Evolutionary conservation across 2,888 invertebrate genomes (phyloP).

Genomic region (Tortricodes alternella): DNA sequence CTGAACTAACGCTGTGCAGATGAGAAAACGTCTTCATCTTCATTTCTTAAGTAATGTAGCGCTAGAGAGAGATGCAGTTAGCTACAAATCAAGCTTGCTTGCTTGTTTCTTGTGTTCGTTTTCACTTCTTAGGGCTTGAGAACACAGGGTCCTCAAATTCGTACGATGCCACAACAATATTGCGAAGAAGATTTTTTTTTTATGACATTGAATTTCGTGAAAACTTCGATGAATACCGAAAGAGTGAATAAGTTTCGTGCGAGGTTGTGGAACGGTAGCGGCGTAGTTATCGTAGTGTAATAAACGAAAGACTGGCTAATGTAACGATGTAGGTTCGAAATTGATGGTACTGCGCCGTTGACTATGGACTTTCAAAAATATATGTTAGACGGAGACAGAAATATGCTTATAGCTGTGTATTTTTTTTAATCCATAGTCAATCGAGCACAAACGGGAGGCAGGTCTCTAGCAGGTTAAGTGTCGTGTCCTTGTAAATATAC

Average conservation of each 20-base stretch:
- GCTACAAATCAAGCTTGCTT: too few species aligned
- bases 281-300: slow-evolving; percentile 65
- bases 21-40: too few species aligned
- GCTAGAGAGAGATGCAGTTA: too few species aligned
- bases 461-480: slow-evolving; percentile 67
- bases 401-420: not conserved
- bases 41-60: too few species aligned
- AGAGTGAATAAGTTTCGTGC: slow-evolving; percentile 21
- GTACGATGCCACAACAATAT: too few species aligned
- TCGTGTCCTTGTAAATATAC: slow-evolving; percentile 74
- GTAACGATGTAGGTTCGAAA: slow-evolving; percentile 60
- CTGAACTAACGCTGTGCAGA: too few species aligned
- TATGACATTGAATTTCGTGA: not conserved
- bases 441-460: slow-evolving; percentile 56
- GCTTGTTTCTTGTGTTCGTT: too few species aligned
- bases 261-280: slow-evolving; percentile 36
- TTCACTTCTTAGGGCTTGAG: too few species aligned
- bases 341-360: slow-evolving; percentile 23
- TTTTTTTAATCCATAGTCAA: slow-evolving; percentile 30
- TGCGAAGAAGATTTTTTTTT: too few species aligned
- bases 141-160: too few species aligned
- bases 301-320: slow-evolving; percentile 81
- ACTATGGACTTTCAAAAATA: slow-evolving; percentile 6
- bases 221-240: slow-evolving; percentile 23
- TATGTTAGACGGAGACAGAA: too few species aligned